Percentiles rank a stretch among this genome's conserved stretches.
phyloP scores from a whole-genome alignment of 2,797 vertebrate genomes.

The Syndactyla subalaris region DNA sequence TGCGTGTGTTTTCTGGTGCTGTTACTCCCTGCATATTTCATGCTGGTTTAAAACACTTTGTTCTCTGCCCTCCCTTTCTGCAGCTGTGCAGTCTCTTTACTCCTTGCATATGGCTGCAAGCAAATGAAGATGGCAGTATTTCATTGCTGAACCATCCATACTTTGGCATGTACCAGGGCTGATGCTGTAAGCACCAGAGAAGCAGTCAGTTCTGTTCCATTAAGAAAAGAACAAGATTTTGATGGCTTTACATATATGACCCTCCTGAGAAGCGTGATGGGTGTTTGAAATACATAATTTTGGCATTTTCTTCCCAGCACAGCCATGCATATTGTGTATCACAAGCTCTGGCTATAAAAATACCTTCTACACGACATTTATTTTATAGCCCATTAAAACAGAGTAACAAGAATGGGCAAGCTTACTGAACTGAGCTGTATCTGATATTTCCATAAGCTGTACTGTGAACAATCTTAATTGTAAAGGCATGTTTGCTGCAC shows the following conservation, averaged over 20 bases:
- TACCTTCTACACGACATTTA: slow-evolving; percentile 1
- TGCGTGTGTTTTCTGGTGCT: not conserved
- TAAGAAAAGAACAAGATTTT: not conserved
- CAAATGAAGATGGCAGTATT: not conserved
- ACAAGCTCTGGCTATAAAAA: not conserved
- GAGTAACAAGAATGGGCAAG: not conserved
- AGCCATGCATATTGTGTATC: not conserved
- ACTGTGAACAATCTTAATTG: not conserved
- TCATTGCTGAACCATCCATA: not conserved
- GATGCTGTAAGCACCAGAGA: not conserved
- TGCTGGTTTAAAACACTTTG: not conserved
- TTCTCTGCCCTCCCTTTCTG: not conserved
- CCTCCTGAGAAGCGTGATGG: not conserved
- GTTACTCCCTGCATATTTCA: not conserved
- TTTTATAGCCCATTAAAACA: slow-evolving; percentile 21
- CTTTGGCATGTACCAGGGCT: not conserved
- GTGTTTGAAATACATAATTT: not conserved
- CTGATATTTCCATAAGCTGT: not conserved
- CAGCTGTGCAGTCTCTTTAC: not conserved
- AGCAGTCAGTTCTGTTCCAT: not conserved
- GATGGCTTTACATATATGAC: not conserved
- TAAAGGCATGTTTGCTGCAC: not conserved
- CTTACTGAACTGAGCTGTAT: not conserved
- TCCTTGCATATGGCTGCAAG: not conserved
- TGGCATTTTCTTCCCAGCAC: not conserved